Base-by-base conservation (phyloP, 2,888 invertebrate species). In the Drosophila monieri region DNA sequence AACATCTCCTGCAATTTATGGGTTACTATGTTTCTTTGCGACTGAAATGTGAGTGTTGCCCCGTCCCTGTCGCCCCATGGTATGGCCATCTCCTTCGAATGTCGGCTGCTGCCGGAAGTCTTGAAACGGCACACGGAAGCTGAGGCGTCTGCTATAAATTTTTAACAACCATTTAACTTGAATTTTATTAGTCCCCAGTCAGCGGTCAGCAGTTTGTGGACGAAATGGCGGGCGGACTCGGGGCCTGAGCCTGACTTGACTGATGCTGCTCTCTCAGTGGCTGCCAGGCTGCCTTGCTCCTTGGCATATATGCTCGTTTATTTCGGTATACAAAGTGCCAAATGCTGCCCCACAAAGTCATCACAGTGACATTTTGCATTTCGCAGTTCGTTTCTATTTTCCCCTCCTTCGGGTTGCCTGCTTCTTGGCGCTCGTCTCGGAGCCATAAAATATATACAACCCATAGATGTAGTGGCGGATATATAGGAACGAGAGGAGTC, bases 101-200 rank as follows among this genome's bases (percentile, higher is more conserved):
- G 54, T 18, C 61, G 48, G 48, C n/a, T 65, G 35, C 27, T 43
- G 43, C 15, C 23, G 39, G 37, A 43, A 37, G 60, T 37, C 41
- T 68, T 32, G 21, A 49, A 77, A 76, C 61, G 71, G 60, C 71
- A 66, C 53, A 61, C 69, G 76, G 69, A 76, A 70, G 66, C 66
- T 54, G 53, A 54, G 68, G 69, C 60, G 65, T 58, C 53, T 72
- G 84, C 77, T 57, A 78, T 87, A 80, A 76, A 88, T 87, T 80
- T 85, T 87, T 87, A 88, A 87, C 77, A 87, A 88, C 85, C 85
- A 80, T 83, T 89, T 88, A 80, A 78, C 88, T 85, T 80, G 80
- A 83, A 80, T 88, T 88, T 88, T 73, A 86, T 88, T 79, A 83
- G 80, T 80, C 84, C 84, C 80, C 68, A 75, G 83, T 47, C 74